Conservation (phyloP, 2,888 invertebrate genomes). For the Pachydiplax longipennis region DNA sequence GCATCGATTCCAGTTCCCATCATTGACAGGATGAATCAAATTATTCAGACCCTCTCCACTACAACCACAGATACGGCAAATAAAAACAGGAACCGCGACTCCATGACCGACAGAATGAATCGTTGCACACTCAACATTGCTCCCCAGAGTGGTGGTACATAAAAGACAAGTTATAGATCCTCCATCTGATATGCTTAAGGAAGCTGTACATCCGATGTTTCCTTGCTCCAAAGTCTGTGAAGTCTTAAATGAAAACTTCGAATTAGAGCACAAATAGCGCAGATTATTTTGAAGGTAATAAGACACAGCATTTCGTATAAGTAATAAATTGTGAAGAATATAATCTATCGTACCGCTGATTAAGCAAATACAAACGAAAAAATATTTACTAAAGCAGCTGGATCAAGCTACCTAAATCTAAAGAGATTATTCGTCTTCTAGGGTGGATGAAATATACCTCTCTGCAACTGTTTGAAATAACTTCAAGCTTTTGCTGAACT, state of each 20-base stretch:
- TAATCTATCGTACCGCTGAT: too few relatives aligned
- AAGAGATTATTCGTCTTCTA: not conserved
- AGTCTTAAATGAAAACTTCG: not conserved
- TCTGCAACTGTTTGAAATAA: not conserved
- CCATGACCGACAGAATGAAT: slow-evolving; percentile 18
- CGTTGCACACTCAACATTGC: slow-evolving; percentile 7
- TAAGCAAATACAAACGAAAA: too few relatives aligned
- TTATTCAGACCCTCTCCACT: not conserved
- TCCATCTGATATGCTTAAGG: slow-evolving; percentile 5
- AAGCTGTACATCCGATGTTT: not conserved
- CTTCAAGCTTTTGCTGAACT: slow-evolving; percentile 51
- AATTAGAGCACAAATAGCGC: not conserved
- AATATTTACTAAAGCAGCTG: too few relatives aligned
- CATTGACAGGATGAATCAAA: not conserved
- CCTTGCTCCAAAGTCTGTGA: not conserved
- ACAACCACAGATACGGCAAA: slow-evolving; percentile 9
- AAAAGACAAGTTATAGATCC: slow-evolving; percentile 17
- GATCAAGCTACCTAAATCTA: not conserved
- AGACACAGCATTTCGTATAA: too few relatives aligned
- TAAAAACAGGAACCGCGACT: not conserved
- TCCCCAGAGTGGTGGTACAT: slow-evolving; percentile 7
- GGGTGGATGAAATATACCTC: not conserved
- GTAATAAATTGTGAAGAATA: too few relatives aligned
- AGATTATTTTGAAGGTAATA: too few relatives aligned
- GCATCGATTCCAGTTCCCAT: slow-evolving; percentile 10